These are phyloP conservation scores for Cromileptes altivelis DNA, from an alignment of 2,113 vertebrate species.

Conservation along the genomic window DNA sequence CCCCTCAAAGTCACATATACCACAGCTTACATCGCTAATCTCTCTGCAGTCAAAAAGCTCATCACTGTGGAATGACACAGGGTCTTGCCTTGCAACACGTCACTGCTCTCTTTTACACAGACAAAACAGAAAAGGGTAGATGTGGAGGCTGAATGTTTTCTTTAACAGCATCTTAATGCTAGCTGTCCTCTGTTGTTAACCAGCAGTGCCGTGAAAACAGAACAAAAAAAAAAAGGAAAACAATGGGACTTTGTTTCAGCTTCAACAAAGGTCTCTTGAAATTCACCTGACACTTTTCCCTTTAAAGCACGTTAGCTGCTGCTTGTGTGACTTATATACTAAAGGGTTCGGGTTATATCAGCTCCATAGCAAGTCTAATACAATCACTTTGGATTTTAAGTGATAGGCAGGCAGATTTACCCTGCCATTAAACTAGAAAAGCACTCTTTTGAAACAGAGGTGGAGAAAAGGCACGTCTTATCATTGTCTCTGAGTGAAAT, in stretches of 20 bases:
- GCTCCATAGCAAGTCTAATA: slow-evolving; percentile 43
- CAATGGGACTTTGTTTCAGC: not conserved
- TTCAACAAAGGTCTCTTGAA: slow-evolving; percentile 13
- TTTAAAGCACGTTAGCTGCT: slow-evolving; percentile 31
- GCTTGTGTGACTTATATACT: slow-evolving; percentile 51
- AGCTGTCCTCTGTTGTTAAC: slow-evolving; percentile 4
- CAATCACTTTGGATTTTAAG: slow-evolving; percentile 56
- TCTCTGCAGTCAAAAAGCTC: slow-evolving; percentile 56
- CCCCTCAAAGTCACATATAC: slow-evolving; percentile 53
- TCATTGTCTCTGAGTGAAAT: slow-evolving; percentile 60
- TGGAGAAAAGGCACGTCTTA: slow-evolving; percentile 41
- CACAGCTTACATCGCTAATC: slow-evolving; percentile 68
- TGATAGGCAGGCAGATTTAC: slow-evolving; percentile 55
- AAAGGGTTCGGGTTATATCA: slow-evolving; percentile 48
- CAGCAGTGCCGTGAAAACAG: not conserved
- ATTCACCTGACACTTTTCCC: slow-evolving; percentile 44
- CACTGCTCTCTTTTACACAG: slow-evolving; percentile 31
- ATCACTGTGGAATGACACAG: slow-evolving; percentile 55
- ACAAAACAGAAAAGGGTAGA: slow-evolving; percentile 25
- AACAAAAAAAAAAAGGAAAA: slow-evolving; percentile 7
- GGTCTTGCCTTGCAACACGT: slow-evolving; percentile 38
- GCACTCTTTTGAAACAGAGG: slow-evolving; percentile 44
- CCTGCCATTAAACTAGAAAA: slow-evolving; percentile 50
- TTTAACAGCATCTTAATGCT: slow-evolving; percentile 24
- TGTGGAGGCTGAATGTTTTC: slow-evolving; percentile 35